A percentile compares a stretch with the other conserved stretches of the same genome.
Evolutionary conservation across 2,888 invertebrate genomes (phyloP).

Genomic region (Tachina lurida): DNA sequence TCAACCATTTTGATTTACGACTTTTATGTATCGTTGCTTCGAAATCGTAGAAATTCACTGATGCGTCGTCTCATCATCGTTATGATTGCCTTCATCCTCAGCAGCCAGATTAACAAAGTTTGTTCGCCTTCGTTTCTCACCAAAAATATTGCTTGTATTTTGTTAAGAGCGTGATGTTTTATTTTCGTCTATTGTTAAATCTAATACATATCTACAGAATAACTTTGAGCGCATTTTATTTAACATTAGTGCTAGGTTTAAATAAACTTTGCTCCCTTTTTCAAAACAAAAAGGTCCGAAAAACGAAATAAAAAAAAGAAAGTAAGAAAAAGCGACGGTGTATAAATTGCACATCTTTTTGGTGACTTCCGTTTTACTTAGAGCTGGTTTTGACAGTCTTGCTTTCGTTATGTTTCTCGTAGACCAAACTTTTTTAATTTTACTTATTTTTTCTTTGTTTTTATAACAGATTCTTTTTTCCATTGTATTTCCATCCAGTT

Average conservation of each 20-base stretch:
- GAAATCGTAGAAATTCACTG: slow-evolving; percentile 69
- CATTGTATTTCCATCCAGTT: slow-evolving; percentile 40
- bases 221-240: slow-evolving; percentile 54
- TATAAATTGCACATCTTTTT: slow-evolving; percentile 56
- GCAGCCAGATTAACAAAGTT: slow-evolving; percentile 4
- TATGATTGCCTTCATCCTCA: slow-evolving; percentile 12
- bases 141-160: slow-evolving; percentile 8
- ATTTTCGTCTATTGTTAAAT: slow-evolving; percentile 64
- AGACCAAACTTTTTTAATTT: slow-evolving; percentile 48
- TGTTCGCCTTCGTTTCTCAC: slow-evolving; percentile 18
- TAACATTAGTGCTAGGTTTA: slow-evolving; percentile 57
- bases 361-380: slow-evolving; percentile 62
- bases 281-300: slow-evolving; percentile 11
- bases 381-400: slow-evolving; percentile 59
- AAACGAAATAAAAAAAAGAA: slow-evolving; percentile 13
- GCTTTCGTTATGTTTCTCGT: slow-evolving; percentile 38
- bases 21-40: slow-evolving; percentile 71
- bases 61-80: slow-evolving; percentile 64
- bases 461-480: background rate
- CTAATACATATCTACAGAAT: slow-evolving; percentile 42
- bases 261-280: slow-evolving; percentile 37
- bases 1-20: slow-evolving; percentile 83
- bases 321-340: slow-evolving; percentile 1
- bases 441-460: slow-evolving; percentile 9
- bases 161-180: slow-evolving; percentile 3